These are phyloP conservation scores for Stenichneumon culpator DNA, from an alignment of 2,888 invertebrate genomes.

Conservation along the genomic window DNA sequence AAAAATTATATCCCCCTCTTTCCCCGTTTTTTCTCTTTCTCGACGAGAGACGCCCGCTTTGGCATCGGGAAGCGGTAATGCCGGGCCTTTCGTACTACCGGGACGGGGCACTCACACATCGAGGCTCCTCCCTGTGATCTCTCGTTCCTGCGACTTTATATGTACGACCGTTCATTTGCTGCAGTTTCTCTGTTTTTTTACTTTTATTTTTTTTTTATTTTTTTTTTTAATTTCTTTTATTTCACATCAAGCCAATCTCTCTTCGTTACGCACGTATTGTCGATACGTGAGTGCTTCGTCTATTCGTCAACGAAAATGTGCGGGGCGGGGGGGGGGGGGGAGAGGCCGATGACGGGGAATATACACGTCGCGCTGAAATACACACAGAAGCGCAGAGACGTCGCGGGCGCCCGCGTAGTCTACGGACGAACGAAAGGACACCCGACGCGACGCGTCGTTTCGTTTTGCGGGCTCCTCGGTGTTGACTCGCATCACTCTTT, in stretches of 20 bases:
- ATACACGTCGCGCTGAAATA: conserved; percentile 2
- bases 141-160: not conserved
- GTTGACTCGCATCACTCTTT: not conserved
- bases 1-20: conserved; percentile 65
- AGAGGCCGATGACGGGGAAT: conserved; percentile 20
- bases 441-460: conserved; percentile 26
- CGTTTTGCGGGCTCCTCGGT: not conserved
- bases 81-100: not conserved
- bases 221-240: conserved; percentile 9
- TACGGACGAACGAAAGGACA: conserved; percentile 2
- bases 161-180: not conserved
- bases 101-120: not conserved
- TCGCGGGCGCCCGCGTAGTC: not conserved
- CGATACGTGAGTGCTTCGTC: conserved; percentile 42
- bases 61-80: conserved; percentile 16
- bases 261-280: conserved; percentile 49
- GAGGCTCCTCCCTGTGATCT: not conserved
- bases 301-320: conserved; percentile 40
- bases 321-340: conserved; percentile 1
- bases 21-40: conserved; percentile 29
- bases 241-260: conserved; percentile 30
- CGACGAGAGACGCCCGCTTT: not conserved
- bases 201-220: not conserved
- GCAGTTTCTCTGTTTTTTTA: not conserved
- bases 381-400: not conserved